phyloP scores from a whole-genome alignment of 2,888 invertebrate species.

The Eristalinus sepulchralis region DNA sequence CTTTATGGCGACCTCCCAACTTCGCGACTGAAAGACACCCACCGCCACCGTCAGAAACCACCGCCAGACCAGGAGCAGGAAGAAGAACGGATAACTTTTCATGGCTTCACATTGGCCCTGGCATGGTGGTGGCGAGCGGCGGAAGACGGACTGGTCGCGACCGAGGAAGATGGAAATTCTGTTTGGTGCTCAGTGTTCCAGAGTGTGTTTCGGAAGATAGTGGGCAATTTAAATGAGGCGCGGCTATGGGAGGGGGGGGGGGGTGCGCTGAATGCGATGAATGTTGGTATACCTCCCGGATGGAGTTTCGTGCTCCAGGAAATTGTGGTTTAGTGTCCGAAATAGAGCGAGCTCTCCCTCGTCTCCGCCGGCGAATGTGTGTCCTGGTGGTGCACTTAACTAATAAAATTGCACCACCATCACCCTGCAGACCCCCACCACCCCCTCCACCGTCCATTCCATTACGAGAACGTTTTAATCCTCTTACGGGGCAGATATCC shows the following conservation, averaged over 20 bases:
- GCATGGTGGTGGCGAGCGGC: not conserved
- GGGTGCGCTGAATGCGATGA: constrained; percentile 9
- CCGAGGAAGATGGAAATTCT: constrained; percentile 52
- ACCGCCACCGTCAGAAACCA: not conserved
- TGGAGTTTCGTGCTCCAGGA: constrained; percentile 69
- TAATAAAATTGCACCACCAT: constrained; percentile 38
- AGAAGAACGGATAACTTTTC: constrained; percentile 61
- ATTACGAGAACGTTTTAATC: too few species aligned
- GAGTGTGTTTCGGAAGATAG: constrained; percentile 65
- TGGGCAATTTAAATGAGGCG: constrained; percentile 63
- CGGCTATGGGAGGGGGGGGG: constrained; percentile 19
- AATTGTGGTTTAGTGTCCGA: constrained; percentile 71
- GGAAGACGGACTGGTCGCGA: not conserved
- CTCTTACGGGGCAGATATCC: not conserved
- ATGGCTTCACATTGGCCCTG: constrained; percentile 32
- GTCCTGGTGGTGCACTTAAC: constrained; percentile 57
- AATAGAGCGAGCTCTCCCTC: constrained; percentile 57
- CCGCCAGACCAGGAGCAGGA: not conserved
- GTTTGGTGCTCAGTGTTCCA: not conserved
- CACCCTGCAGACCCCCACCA: too few species aligned
- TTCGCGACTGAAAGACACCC: not conserved
- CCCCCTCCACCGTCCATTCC: too few species aligned
- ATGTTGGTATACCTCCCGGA: constrained; percentile 57
- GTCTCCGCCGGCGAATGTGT: constrained; percentile 19
- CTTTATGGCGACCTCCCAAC: constrained; percentile 46